phyloP scores from a whole-genome alignment of 2,113 vertebrate species.

The Urocitellus parryii region DNA sequence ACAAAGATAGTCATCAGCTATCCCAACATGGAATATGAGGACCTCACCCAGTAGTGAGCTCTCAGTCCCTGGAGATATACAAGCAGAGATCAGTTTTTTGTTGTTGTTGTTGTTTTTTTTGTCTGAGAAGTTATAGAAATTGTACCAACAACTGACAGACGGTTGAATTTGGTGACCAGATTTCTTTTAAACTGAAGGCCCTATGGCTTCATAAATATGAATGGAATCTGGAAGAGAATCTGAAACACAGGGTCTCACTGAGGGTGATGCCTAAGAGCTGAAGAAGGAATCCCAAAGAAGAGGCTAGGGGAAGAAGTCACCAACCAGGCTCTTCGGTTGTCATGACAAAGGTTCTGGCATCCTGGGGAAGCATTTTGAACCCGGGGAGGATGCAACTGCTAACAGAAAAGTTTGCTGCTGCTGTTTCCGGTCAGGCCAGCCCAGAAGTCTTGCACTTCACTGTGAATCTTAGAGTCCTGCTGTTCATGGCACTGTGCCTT shows the following conservation, averaged over 20 bases:
- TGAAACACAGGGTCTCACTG: neutral
- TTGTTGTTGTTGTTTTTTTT: no score
- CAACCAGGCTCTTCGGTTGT: neutral
- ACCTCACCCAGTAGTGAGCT: neutral
- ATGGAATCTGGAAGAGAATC: neutral
- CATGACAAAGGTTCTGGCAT: neutral
- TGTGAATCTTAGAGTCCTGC: accelerated
- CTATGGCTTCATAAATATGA: neutral
- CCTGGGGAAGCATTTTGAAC: neutral
- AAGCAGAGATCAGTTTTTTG: neutral
- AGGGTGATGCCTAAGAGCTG: neutral
- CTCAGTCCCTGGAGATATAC: neutral
- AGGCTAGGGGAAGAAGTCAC: no score
- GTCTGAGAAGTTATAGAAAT: neutral
- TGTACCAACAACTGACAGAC: neutral
- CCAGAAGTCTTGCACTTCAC: neutral
- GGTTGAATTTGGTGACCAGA: neutral
- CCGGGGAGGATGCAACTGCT: neutral
- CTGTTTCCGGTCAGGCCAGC: neutral
- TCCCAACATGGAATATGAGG: neutral
- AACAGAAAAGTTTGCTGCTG: neutral
- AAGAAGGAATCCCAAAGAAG: neutral
- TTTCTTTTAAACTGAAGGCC: neutral
- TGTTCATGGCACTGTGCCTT: accelerated
- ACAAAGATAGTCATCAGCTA: neutral